Percentiles rank a stretch among this genome's conserved stretches.
phyloP scores from a whole-genome alignment of 2,888 invertebrate species.

The Lasioglossum marginatum region DNA sequence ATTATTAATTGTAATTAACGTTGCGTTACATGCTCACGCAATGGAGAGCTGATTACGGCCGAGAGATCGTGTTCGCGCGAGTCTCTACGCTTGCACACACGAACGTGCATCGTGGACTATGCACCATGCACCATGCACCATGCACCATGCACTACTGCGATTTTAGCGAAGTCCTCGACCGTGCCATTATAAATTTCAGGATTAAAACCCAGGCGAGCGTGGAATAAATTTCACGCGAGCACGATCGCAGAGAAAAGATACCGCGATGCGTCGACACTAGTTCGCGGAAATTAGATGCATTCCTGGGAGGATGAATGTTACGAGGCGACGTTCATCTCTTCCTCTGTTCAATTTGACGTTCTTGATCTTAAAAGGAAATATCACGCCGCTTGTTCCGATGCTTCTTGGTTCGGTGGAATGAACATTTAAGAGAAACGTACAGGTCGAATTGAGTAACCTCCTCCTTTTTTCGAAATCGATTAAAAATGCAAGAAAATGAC shows the following conservation, averaged over 20 bases:
- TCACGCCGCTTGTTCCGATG: background rate
- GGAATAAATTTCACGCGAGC: conserved; percentile 29
- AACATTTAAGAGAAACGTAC: too few relatives aligned
- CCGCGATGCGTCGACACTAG: background rate
- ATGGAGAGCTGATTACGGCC: conserved; percentile 60
- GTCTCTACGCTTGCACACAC: conserved; percentile 40
- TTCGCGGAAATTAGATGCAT: conserved; percentile 21
- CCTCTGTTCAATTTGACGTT: background rate
- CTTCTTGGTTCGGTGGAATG: background rate
- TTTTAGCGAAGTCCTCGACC: conserved; percentile 61
- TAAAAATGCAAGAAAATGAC: background rate
- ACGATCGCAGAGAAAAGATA: conserved; percentile 25
- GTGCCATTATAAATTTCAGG: conserved; percentile 39
- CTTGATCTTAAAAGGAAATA: background rate
- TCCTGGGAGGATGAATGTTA: background rate
- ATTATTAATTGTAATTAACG: conserved; percentile 74
- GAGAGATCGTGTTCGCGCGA: conserved; percentile 51
- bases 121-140: background rate
- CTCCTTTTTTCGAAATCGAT: too few relatives aligned
- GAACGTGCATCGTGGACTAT: conserved; percentile 9
- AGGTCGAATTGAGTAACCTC: too few relatives aligned
- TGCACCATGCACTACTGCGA: conserved; percentile 13
- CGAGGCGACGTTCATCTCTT: background rate
- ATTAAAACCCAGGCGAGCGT: conserved; percentile 22
- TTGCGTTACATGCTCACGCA: conserved; percentile 55